Base-by-base conservation (phyloP, 2,888 invertebrate species). In the Nebria brevicollis region DNA sequence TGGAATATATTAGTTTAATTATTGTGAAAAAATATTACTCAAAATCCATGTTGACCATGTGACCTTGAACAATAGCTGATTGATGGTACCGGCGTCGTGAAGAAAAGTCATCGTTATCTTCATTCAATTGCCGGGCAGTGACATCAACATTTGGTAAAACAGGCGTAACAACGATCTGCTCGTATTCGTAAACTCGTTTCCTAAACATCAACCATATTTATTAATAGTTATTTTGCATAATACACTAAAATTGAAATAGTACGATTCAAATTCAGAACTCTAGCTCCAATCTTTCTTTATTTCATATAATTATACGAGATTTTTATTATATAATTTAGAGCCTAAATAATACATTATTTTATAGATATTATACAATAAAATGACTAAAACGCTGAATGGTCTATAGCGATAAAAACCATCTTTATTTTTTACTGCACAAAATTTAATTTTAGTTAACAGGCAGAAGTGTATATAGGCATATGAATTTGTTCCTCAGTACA, bases 31-130 rank as follows among this genome's bases (percentile, higher is more conserved):
- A n/a, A 73, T 42, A 73, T 83, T 83, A 83, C 15, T 84, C 83
- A 78, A 85, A 84, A 82, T 90, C 90, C 78, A 90, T 88, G 85
- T 91, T 91, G 76, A 94, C 93, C 84, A 93, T 92, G 86, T 94
- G 93, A 76, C 93, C 94, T 84, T 95, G 94, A 65, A 96, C 93
- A 5, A 95, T 94, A 0, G 96, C 94, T 43, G 96, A 95, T 88
- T 97, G 97, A 90, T 98, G 98, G 90, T 98, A 98, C 84, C 97
- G 93, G 85, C 96, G 94, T 84, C 98, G 92, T 81, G 95, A 95
- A 10, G 97, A 94, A 89, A 98, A 98, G 89, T 98, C 98, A 89
- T 95, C 95, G 89, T 98, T 98, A 87, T 97, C 97, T 87, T 98
- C 97, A 84, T 97, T 98, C 77, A 98, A 90, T 87, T 98, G 96